phyloP scores from a whole-genome alignment of 2,888 invertebrate species.

The Drosophila borborema region DNA sequence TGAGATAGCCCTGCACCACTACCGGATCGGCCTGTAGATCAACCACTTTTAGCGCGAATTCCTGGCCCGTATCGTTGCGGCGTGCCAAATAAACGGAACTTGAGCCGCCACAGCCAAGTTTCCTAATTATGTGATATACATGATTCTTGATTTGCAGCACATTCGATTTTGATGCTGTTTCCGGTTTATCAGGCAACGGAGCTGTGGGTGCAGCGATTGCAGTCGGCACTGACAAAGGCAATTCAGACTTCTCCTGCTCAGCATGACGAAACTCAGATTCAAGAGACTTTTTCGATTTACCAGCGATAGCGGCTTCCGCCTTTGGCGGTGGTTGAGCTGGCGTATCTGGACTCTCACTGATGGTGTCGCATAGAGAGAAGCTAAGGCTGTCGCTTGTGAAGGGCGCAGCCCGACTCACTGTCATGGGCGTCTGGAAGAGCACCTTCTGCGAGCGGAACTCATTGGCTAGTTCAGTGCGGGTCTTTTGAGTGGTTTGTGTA shows the following conservation, averaged over 20 bases:
- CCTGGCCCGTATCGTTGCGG: conserved; percentile 72
- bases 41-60: conserved; percentile 87
- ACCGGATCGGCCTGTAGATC: conserved; percentile 90
- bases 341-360: conserved; percentile 76
- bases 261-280: conserved; percentile 65
- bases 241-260: conserved; percentile 26
- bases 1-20: conserved; percentile 92
- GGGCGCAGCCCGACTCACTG: conserved; percentile 78
- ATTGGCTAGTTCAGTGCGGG: conserved; percentile 64
- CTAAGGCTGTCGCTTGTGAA: conserved; percentile 80
- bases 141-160: conserved; percentile 89
- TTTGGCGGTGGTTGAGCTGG: conserved; percentile 42
- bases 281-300: conserved; percentile 74
- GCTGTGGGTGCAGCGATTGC: not conserved
- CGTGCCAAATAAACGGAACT: conserved; percentile 89
- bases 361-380: conserved; percentile 82
- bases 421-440: conserved; percentile 84
- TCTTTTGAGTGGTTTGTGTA: conserved; percentile 60
- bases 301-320: conserved; percentile 16
- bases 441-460: conserved; percentile 84
- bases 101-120: conserved; percentile 95
- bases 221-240: not conserved
- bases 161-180: conserved; percentile 32
- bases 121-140: conserved; percentile 90
- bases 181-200: conserved; percentile 14